Evolutionary conservation across 1,140 invertebrate species (phyloP).

Genomic region (Limonius californicus): DNA sequence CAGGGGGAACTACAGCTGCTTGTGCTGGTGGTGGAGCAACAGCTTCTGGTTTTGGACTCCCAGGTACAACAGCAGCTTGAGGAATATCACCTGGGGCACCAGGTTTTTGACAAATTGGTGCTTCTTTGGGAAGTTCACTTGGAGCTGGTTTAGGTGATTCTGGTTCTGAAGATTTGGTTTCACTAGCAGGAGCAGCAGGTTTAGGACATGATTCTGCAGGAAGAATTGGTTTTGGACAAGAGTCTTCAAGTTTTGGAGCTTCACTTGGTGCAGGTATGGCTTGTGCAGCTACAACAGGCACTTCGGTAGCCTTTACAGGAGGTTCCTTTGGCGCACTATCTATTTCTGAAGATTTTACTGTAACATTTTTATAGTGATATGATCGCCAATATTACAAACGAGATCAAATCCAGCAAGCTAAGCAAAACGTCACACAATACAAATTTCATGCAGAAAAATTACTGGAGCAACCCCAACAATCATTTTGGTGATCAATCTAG

Average conservation of each 20-base stretch:
- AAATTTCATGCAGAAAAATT: too few species aligned
- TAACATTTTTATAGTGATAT: too few species aligned
- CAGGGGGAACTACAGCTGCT: too few species aligned
- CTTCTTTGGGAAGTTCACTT: slow-evolving; percentile 11
- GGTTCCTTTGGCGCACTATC: background rate
- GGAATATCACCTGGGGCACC: too few species aligned
- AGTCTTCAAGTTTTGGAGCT: background rate
- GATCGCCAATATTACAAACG: too few species aligned
- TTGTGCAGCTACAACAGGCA: background rate
- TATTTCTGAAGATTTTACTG: slow-evolving; percentile 5
- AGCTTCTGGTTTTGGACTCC: background rate
- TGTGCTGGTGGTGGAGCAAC: background rate
- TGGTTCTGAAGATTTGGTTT: slow-evolving; percentile 8
- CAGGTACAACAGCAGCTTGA: too few species aligned
- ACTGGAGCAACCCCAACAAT: too few species aligned
- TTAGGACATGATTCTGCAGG: slow-evolving; percentile 7
- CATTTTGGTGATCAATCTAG: too few species aligned
- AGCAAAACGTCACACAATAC: too few species aligned
- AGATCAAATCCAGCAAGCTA: too few species aligned
- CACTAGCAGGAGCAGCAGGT: slow-evolving; percentile 17
- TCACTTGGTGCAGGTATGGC: background rate
- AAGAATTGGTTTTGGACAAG: background rate
- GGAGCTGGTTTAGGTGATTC: slow-evolving; percentile 3
- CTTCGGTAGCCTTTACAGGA: background rate
- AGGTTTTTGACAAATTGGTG: background rate